Conservation (phyloP, 2,797 vertebrate genomes). For the Lithobates pipiens region DNA sequence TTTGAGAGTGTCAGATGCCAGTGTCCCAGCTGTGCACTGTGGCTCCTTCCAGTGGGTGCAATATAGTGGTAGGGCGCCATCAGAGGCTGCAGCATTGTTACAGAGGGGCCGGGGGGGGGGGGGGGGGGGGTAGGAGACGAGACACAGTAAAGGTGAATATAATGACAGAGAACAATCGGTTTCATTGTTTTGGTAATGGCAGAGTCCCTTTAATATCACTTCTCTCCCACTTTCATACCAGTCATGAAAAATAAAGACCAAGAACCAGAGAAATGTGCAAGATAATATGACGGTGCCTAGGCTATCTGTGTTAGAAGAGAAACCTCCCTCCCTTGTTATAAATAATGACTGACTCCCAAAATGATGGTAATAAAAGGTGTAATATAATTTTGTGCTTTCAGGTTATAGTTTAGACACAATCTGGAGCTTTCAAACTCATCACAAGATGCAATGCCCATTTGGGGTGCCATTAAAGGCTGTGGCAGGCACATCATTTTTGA, state of each 20-base stretch:
- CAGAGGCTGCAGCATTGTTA: no score
- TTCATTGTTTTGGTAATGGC: no score
- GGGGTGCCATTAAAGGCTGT: slow-evolving; percentile 41
- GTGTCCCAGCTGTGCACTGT: no score
- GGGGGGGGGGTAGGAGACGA: no score
- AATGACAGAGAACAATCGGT: no score
- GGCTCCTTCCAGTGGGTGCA: no score
- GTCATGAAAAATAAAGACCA: not conserved
- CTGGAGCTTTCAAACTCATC: slow-evolving; percentile 30
- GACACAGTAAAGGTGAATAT: no score
- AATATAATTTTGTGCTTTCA: slow-evolving; percentile 52
- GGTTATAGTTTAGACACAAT: slow-evolving; percentile 41
- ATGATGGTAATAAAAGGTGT: slow-evolving; percentile 44
- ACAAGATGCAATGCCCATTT: slow-evolving; percentile 18
- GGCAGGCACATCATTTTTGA: slow-evolving; percentile 28
- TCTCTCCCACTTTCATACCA: not conserved
- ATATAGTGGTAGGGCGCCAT: no score
- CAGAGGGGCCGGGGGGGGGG: no score
- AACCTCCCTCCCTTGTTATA: slow-evolving; percentile 47
- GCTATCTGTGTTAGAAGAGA: not conserved
- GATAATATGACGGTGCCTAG: not conserved
- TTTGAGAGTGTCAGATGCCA: no score
- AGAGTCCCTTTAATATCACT: not conserved
- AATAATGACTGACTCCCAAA: slow-evolving; percentile 47
- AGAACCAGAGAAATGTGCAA: not conserved